These are phyloP conservation scores for Heterodera carotae DNA, from an alignment of 1,140 invertebrate species.

Conservation along the genomic window DNA sequence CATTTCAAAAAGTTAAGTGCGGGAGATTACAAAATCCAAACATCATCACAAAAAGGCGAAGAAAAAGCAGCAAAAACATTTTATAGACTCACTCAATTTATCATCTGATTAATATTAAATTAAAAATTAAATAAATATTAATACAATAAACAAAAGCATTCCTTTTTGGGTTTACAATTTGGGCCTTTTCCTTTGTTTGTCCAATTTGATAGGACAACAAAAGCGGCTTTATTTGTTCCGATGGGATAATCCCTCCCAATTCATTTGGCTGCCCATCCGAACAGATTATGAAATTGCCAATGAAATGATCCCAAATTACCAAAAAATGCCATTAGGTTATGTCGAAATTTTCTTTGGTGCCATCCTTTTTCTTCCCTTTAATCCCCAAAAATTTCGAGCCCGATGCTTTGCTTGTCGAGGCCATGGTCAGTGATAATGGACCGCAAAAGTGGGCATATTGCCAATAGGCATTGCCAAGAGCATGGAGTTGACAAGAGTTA, in stretches of 20 bases:
- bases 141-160: background rate
- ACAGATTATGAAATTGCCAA: too few relatives aligned
- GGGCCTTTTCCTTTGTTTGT: background rate
- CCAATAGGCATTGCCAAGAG: too few relatives aligned
- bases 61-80: background rate
- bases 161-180: background rate
- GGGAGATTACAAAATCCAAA: background rate
- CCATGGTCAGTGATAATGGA: background rate
- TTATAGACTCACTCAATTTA: background rate
- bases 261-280: too few relatives aligned
- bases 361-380: background rate
- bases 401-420: conserved; percentile 14
- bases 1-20: background rate
- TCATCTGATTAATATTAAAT: background rate
- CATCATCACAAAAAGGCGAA: background rate
- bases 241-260: too few relatives aligned
- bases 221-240: too few relatives aligned
- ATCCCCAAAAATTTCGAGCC: conserved; percentile 5
- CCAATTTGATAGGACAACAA: background rate
- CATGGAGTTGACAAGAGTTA: too few relatives aligned
- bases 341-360: background rate
- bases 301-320: background rate
- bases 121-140: background rate
- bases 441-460: background rate
- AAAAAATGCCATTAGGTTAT: background rate